Percentiles rank a stretch among this genome's conserved stretches.
phyloP scores from a whole-genome alignment of 2,113 vertebrate species.

The Protobothrops flavoviridis region DNA sequence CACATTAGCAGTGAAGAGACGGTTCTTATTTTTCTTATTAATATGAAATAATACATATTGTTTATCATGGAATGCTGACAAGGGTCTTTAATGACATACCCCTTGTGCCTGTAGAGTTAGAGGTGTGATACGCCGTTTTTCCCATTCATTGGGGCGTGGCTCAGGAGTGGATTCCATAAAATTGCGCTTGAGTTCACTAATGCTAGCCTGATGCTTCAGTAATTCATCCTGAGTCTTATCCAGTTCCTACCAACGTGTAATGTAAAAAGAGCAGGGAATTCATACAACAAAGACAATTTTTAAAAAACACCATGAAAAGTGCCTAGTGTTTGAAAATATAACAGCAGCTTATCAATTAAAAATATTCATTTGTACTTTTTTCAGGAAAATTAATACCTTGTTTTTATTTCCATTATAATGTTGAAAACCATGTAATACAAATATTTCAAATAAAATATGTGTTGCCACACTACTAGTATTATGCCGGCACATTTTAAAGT shows the following conservation, averaged over 20 bases:
- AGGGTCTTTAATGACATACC: slow-evolving; percentile 82
- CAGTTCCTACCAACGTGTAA: slow-evolving; percentile 85
- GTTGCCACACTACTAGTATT: neutral
- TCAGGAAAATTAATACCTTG: neutral
- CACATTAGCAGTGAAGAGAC: slow-evolving; percentile 32
- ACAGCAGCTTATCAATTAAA: neutral
- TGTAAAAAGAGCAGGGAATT: slow-evolving; percentile 67
- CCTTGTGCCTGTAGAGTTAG: slow-evolving; percentile 86
- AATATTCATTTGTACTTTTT: neutral
- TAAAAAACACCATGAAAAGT: slow-evolving; percentile 67
- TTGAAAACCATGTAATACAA: slow-evolving; percentile 22
- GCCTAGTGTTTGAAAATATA: slow-evolving; percentile 74
- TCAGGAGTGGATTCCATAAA: slow-evolving; percentile 98
- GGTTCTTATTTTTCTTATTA: slow-evolving; percentile 36
- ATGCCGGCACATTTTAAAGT: neutral
- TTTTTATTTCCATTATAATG: neutral
- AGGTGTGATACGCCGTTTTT: slow-evolving; percentile 94
- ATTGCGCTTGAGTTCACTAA: slow-evolving; percentile 99
- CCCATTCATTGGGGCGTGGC: slow-evolving; percentile 95
- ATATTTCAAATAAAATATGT: neutral
- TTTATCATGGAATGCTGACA: slow-evolving; percentile 47
- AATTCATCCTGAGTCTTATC: slow-evolving; percentile 99
- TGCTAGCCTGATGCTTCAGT: slow-evolving; percentile 99
- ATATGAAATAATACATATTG: slow-evolving; percentile 4
- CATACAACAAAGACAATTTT: slow-evolving; percentile 70